These are phyloP conservation scores for Chionoecetes opilio DNA, from an alignment of 1,140 invertebrate species.

Conservation along the genomic window DNA sequence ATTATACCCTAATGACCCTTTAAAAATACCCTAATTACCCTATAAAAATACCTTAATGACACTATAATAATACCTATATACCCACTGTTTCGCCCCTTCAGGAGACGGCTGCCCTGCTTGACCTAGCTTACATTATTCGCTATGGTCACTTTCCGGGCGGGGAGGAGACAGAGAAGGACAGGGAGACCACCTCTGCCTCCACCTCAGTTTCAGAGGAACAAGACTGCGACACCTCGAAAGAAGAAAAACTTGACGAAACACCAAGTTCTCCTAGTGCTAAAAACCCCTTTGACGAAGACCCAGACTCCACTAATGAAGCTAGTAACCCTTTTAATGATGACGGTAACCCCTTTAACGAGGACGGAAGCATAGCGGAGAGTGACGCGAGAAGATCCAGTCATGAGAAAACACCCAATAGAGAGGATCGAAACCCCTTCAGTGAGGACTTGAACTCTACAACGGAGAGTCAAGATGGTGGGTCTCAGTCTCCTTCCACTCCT, in stretches of 20 bases:
- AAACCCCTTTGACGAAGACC: neutral
- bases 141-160: constrained; percentile 71
- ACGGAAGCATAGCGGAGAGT: neutral
- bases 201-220: too few species aligned
- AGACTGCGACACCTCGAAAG: neutral
- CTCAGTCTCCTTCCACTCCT: too few species aligned
- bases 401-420: neutral
- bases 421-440: constrained; percentile 43
- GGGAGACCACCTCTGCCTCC: neutral
- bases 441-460: neutral
- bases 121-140: constrained; percentile 72
- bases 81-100: neutral
- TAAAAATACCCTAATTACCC: too few species aligned
- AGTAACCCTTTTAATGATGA: constrained; percentile 23
- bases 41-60: too few species aligned
- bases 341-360: constrained; percentile 43
- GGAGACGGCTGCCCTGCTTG: constrained; percentile 60
- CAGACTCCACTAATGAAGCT: neutral
- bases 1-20: too few species aligned
- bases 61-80: too few species aligned
- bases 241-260: neutral
- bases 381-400: neutral
- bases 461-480: neutral
- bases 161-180: neutral
- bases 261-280: neutral